phyloP scores from a whole-genome alignment of 2,113 vertebrate genomes.

The Tringa solitaria region DNA sequence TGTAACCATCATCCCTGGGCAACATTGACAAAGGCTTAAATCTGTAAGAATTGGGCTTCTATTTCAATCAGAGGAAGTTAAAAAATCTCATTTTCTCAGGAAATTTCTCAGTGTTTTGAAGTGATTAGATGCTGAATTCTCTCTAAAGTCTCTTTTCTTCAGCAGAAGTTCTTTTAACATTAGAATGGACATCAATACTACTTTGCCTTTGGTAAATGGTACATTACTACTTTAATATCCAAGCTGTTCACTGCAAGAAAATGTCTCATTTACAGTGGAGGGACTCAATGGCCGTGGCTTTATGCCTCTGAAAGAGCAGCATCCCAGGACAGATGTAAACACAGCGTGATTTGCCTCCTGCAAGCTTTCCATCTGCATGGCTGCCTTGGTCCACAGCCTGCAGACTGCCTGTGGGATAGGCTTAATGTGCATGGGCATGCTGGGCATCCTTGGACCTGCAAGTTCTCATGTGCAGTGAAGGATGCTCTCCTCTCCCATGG shows the following conservation, averaged over 20 bases:
- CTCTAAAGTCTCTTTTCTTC: background rate
- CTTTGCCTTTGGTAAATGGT: background rate
- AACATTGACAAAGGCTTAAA: background rate
- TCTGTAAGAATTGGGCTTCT: background rate
- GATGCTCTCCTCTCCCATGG: background rate
- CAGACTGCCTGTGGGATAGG: background rate
- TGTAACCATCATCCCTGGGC: background rate
- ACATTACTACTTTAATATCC: background rate
- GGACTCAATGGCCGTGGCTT: background rate
- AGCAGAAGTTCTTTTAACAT: background rate
- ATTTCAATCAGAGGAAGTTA: background rate
- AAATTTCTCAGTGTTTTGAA: background rate
- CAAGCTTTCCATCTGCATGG: background rate
- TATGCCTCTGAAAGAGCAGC: background rate
- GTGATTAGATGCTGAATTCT: background rate
- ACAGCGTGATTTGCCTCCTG: background rate
- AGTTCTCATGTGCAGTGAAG: background rate
- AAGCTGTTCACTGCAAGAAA: background rate
- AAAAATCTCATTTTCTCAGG: background rate
- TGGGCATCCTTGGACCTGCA: background rate
- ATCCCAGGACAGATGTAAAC: conserved; percentile 7
- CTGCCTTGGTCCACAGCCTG: background rate
- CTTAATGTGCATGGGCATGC: accelerated
- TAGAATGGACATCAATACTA: background rate
- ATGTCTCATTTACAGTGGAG: background rate